A percentile compares a stretch with the other conserved stretches of the same genome.
Evolutionary conservation across 2,113 vertebrate genomes (phyloP).

Genomic region (Antidorcas marsupialis): DNA sequence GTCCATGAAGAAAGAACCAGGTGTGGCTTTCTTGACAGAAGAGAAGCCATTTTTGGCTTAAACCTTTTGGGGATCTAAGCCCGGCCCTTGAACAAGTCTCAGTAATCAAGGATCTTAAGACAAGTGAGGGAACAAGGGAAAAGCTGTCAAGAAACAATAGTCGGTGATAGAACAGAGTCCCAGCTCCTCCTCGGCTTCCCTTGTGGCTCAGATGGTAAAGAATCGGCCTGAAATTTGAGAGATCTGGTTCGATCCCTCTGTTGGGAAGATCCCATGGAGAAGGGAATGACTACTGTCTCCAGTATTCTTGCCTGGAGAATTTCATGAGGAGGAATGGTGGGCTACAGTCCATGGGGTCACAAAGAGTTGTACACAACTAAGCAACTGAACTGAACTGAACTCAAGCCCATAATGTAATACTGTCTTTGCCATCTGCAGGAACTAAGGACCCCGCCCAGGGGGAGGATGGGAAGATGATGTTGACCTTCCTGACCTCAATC

Average conservation of each 20-base stretch:
- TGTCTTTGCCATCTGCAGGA: neutral
- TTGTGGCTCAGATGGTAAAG: neutral
- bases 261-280: neutral
- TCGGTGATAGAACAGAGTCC: neutral
- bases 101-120: neutral
- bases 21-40: neutral
- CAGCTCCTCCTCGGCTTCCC: neutral
- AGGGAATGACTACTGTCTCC: neutral
- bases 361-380: neutral
- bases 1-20: neutral
- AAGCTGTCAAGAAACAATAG: neutral
- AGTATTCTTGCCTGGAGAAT: neutral
- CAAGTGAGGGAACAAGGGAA: neutral
- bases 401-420: neutral
- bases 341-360: neutral
- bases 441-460: neutral
- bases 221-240: neutral
- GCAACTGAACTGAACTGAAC: neutral
- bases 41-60: neutral
- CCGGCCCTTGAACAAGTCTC: neutral
- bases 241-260: neutral
- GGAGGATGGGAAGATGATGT: neutral
- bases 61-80: neutral
- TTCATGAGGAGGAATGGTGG: neutral
- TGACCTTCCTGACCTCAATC: neutral